Conservation (phyloP, 2,113 vertebrate genomes). For the Synchiropus splendidus region DNA sequence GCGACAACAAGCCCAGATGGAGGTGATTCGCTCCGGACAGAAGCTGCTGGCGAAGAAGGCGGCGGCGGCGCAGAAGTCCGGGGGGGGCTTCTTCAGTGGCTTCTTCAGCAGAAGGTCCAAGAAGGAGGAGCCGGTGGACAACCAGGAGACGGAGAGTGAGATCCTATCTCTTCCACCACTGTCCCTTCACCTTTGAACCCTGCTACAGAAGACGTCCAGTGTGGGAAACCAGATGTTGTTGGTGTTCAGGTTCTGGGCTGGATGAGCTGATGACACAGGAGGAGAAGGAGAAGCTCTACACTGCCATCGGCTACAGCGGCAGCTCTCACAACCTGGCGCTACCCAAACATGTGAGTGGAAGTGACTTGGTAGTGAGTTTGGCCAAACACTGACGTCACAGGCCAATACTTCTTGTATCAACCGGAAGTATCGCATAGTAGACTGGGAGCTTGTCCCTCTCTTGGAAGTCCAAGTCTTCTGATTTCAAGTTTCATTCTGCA, state of each 20-base stretch:
- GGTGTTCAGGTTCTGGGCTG: slow-evolving; percentile 60
- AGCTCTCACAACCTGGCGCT: slow-evolving; percentile 76
- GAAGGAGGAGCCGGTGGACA: slow-evolving; percentile 74
- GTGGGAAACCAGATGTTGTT: not conserved
- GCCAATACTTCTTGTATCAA: no score
- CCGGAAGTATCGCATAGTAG: no score
- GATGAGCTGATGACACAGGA: slow-evolving; percentile 86
- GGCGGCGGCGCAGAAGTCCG: slow-evolving; percentile 68
- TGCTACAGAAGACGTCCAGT: no score
- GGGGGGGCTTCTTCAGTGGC: slow-evolving; percentile 83
- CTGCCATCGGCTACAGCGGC: slow-evolving; percentile 93
- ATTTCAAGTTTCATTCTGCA: no score
- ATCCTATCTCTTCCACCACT: no score
- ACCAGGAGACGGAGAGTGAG: slow-evolving; percentile 62
- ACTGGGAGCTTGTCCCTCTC: no score
- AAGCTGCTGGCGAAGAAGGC: slow-evolving; percentile 78
- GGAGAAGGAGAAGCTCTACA: slow-evolving; percentile 91
- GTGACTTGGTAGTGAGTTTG: not conserved
- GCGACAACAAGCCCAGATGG: slow-evolving; percentile 88
- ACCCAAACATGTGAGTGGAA: slow-evolving; percentile 77
- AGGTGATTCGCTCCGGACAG: slow-evolving; percentile 87
- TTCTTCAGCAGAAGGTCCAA: slow-evolving; percentile 77
- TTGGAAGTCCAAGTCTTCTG: no score
- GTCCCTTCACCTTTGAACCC: no score
- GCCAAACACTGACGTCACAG: not conserved